These are phyloP conservation scores for Hydrozoanthus gracilis DNA, from an alignment of 92 coral and sea anemone genomes.

Conservation along the genomic window DNA sequence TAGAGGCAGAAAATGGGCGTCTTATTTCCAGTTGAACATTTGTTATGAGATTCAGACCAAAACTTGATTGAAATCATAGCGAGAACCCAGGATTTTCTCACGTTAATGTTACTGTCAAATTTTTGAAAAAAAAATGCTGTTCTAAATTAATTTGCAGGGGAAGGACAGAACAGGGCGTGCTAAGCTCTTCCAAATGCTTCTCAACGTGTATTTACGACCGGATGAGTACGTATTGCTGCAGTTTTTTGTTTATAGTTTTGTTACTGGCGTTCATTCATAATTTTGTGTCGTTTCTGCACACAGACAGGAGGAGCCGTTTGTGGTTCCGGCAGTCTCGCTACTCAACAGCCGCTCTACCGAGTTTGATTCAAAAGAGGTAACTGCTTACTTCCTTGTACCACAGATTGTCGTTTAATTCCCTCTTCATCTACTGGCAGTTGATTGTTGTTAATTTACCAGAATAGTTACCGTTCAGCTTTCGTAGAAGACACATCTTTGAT, in stretches of 20 bases:
- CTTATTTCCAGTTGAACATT: too few species aligned
- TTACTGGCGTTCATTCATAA: neutral
- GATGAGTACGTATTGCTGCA: slow-evolving; percentile 72
- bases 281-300: neutral
- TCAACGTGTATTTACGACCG: slow-evolving; percentile 81
- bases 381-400: neutral
- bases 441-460: too few species aligned
- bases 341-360: slow-evolving; percentile 88
- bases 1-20: too few species aligned
- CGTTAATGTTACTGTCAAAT: too few species aligned
- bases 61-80: too few species aligned
- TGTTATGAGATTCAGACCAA: too few species aligned
- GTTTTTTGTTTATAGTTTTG: neutral
- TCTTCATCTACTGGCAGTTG: neutral
- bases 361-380: slow-evolving; percentile 91
- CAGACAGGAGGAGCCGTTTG: slow-evolving; percentile 80
- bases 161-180: slow-evolving; percentile 76
- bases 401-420: neutral
- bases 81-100: too few species aligned
- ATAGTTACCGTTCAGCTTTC: too few species aligned
- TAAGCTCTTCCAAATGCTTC: slow-evolving; percentile 83
- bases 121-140: neutral
- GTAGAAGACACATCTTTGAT: too few species aligned
- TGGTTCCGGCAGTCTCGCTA: slow-evolving; percentile 89
- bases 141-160: slow-evolving; percentile 52